Evolutionary conservation across 2,113 vertebrate species (phyloP), one percentile per base, ranked within the genome.

Genomic region (Gambusia affinis): DNA sequence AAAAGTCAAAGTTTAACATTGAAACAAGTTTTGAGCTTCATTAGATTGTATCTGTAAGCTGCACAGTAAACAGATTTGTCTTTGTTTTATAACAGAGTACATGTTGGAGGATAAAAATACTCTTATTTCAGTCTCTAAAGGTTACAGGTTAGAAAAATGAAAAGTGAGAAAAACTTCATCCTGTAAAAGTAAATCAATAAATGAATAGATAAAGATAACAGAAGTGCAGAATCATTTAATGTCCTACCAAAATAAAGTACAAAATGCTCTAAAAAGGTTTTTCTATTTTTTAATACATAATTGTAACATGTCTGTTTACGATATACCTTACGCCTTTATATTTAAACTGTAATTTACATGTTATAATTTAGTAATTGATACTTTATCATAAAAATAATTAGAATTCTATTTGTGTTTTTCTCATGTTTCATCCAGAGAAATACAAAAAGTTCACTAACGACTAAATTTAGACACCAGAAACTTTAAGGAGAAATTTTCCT

Each of bases 41-140:
- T 92, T 85, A 88, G 76, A 80, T 69, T 76, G 28, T 78, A 76
- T 75, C 81, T 75, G 71, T 85, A 87, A 85, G 80, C 75, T 66
- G 17, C 69, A 80, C 67, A 78, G 83, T 62, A 82, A 89, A 85
- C 60, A 1, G 42, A 70, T 81, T 79, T 76, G 80, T 84, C 44
- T 65, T 76, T 86, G 83, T 33, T 77, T 60, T 35, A 73, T 76
- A 28, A 42, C 60, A 66, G 64, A 30, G 64, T 63, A 11, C 64
- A 80, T 80, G 75, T 81, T 78, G 27, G 17, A 44, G 44, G 28
- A 78, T 70, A 80, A 75, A 76, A 39, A 24, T 1, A 42, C 60
- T 39, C 39, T 66, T 42, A 39, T 35, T 29, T 68, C 37, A 63
- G 27, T 28, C 12, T 29, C 33, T 67, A 47, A 35, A 73, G 54